Evolutionary conservation across 37 sponge, comb jelly and placozoan genomes (phyloP).

Genomic region (Diacarnus erythraeanus): DNA sequence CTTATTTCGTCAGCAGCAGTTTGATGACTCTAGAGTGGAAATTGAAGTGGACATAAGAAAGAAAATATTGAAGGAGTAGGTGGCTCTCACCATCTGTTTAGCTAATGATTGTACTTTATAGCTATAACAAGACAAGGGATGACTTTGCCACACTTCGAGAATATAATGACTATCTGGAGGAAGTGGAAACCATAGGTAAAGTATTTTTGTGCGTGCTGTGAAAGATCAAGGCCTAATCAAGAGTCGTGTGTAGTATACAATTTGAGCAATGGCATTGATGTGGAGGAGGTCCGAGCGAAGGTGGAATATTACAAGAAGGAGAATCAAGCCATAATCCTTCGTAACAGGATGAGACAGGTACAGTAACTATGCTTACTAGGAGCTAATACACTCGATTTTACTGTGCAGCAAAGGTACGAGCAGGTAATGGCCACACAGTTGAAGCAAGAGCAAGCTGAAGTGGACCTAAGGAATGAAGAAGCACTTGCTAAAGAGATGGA

Average conservation of each 20-base stretch:
- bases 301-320: slow-evolving; percentile 83
- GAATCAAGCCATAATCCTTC: slow-evolving; percentile 80
- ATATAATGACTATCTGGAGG: slow-evolving; percentile 97
- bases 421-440: slow-evolving; percentile 21
- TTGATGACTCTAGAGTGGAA: slow-evolving; percentile 89
- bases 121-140: slow-evolving; percentile 86
- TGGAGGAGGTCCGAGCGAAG: slow-evolving; percentile 62
- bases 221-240: too few relatives aligned
- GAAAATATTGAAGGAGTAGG: slow-evolving; percentile 89
- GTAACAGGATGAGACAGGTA: slow-evolving; percentile 80
- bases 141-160: slow-evolving; percentile 77
- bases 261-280: slow-evolving; percentile 79
- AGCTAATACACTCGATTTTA: too few relatives aligned
- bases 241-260: slow-evolving; percentile 76
- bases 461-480: slow-evolving; percentile 42
- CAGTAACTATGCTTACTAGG: background rate
- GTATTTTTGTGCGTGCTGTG: slow-evolving; percentile 9
- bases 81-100: background rate
- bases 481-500: slow-evolving; percentile 31
- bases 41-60: slow-evolving; percentile 95
- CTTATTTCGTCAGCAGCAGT: slow-evolving; percentile 81
- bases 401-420: slow-evolving; percentile 30
- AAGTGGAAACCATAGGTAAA: slow-evolving; percentile 86
- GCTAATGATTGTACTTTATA: slow-evolving; percentile 9
- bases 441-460: slow-evolving; percentile 40